Evolutionary conservation across 2,888 invertebrate species (phyloP).

Genomic region (Acleris sparsana): DNA sequence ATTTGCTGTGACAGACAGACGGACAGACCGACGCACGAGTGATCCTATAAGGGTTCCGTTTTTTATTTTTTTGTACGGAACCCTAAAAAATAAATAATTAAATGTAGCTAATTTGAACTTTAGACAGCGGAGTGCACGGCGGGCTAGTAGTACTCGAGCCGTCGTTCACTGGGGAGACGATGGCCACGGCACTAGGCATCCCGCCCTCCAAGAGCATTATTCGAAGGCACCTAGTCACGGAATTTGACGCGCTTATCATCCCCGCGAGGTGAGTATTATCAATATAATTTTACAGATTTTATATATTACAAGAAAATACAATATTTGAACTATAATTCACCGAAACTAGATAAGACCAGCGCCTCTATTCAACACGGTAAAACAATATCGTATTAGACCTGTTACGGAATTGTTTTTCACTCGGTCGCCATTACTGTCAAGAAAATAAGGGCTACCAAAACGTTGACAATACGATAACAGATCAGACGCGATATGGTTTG

Average conservation of each 20-base stretch:
- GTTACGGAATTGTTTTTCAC: too few species aligned
- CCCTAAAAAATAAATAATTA: not conserved
- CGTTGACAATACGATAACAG: too few species aligned
- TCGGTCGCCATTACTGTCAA: too few species aligned
- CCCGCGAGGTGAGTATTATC: conserved; percentile 91
- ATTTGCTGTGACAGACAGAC: too few species aligned
- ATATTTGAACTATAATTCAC: conserved; percentile 47
- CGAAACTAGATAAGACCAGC: too few species aligned
- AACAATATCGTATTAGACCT: too few species aligned
- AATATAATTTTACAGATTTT: not conserved
- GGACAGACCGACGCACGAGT: too few species aligned
- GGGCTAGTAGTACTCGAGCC: conserved; percentile 96
- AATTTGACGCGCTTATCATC: conserved; percentile 94
- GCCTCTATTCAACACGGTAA: too few species aligned
- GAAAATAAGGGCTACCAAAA: too few species aligned
- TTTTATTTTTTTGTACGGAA: too few species aligned
- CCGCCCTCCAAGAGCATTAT: conserved; percentile 97
- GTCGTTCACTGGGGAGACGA: conserved; percentile 96
- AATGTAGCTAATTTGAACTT: conserved; percentile 2
- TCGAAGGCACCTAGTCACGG: conserved; percentile 94
- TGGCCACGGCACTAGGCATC: conserved; percentile 96
- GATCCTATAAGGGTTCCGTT: too few species aligned
- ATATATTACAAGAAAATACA: conserved; percentile 47
- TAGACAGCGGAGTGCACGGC: conserved; percentile 97
- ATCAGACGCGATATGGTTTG: too few species aligned